Base-by-base conservation (phyloP, 2,797 vertebrate genomes). In the Enteromius fasciolatus region DNA sequence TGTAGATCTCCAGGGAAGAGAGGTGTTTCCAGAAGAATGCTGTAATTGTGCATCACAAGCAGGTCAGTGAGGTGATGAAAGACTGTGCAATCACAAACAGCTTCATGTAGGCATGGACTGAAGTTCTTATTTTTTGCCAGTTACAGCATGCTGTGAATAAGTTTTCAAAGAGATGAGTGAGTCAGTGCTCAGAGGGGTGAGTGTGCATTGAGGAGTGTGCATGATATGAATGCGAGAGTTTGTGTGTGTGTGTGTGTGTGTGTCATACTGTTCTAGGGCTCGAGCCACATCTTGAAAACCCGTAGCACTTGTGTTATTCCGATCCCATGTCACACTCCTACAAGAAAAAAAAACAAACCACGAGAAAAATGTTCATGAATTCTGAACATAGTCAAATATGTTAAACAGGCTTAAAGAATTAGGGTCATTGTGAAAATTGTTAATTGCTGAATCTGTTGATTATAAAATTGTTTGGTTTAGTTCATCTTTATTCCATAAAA, bases 321-420 rank as follows among this genome's bases (percentile, higher is more conserved):
- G 94, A 89, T 98, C 97, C 97, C 97, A 98, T 2, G 94, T 94
- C 87, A 97, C 96, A 83, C 95, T 97, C 92, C 97, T 98, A 86
- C 79, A 86, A 87, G 87, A 82, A 11, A 57, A 50, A 80, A 50
- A 80, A 25, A 66, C 10, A 28, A 72, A 75, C 20, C 3, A 57
- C 17, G 2, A 44, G 5, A 11, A 44, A 44, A 44, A 44, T 2
- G 12, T 14, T 44, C 3, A 44, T 44, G 12, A 44, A 44, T 44
- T 44, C 44, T 44, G 44, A 44, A 44, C 11, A 44, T 44, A 12
- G 14, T 20, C 0, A 50, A 31, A 69, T 25, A 12, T 44, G 39
- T 9, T 69, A 69, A 44, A 69, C 6, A 68, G 66, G 20, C 17
- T 28, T 50, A 48, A 48, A 70, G n/a, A 70, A 70, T 46, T 46